phyloP scores from a whole-genome alignment of 2,797 vertebrate genomes.

The Coregonus sp. region DNA sequence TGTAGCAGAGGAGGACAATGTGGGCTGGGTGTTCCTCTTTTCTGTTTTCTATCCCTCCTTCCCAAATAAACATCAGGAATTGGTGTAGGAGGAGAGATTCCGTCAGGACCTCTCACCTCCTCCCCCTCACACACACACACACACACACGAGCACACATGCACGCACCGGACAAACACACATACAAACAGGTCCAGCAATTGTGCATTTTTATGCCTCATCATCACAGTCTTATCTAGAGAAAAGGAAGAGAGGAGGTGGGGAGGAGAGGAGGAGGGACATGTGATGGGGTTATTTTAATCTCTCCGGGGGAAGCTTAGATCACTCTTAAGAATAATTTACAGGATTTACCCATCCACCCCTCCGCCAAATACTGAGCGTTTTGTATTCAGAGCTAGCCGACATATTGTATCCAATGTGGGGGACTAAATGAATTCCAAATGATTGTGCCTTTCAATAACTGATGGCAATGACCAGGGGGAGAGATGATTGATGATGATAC shows the following conservation, averaged over 20 bases:
- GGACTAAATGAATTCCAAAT: slow-evolving; percentile 77
- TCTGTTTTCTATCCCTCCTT: slow-evolving; percentile 2
- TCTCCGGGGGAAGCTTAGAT: not conserved
- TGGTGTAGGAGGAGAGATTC: too few species aligned
- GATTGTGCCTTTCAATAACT: slow-evolving; percentile 76
- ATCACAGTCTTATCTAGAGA: not conserved
- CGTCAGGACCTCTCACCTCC: too few species aligned
- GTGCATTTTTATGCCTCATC: slow-evolving; percentile 9
- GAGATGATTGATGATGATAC: slow-evolving; percentile 75
- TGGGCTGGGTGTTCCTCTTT: slow-evolving; percentile 18
- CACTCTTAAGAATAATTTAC: not conserved
- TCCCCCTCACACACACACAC: slow-evolving; percentile 1
- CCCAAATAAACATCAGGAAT: slow-evolving; percentile 24
- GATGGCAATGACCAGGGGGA: slow-evolving; percentile 64
- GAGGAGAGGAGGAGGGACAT: not conserved
- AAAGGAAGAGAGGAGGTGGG: not conserved
- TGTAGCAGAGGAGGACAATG: slow-evolving; percentile 10
- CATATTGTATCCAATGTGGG: slow-evolving; percentile 20
- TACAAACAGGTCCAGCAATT: slow-evolving; percentile 5
- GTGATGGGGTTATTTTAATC: not conserved
- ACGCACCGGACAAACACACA: not conserved
- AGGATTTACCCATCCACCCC: not conserved
- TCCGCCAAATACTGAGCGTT: slow-evolving; percentile 8
- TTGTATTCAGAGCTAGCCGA: slow-evolving; percentile 26
- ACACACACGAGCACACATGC: not conserved